Percentiles rank a stretch among this genome's conserved stretches.
Evolutionary conservation across 2,888 invertebrate species (phyloP).

Genomic region (Exocentrus adspersus): DNA sequence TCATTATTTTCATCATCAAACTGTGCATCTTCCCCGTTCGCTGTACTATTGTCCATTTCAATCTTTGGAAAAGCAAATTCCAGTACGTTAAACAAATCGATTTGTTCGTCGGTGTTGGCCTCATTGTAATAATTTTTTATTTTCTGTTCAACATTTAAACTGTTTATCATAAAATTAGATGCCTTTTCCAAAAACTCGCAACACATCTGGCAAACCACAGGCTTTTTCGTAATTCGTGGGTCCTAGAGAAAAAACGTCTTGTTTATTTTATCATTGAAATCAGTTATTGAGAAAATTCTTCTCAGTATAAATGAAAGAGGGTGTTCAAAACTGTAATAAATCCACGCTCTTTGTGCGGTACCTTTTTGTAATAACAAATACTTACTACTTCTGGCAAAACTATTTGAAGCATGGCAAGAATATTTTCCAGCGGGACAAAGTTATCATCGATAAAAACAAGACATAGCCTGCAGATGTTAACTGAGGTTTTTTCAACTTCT

Average conservation of each 20-base stretch:
- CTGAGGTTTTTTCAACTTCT: conserved; percentile 28
- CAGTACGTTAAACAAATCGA: conserved; percentile 39
- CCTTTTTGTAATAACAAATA: not conserved
- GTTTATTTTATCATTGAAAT: no score
- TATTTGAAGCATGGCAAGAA: conserved; percentile 41
- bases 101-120: conserved; percentile 32
- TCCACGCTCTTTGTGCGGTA: no score
- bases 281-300: no score
- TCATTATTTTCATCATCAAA: conserved; percentile 25
- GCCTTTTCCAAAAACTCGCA: conserved; percentile 39
- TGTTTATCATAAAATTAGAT: conserved; percentile 38
- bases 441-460: conserved; percentile 40
- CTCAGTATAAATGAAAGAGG: no score
- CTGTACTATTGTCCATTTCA: conserved; percentile 37
- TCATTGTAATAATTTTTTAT: conserved; percentile 40
- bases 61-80: conserved; percentile 44
- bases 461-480: conserved; percentile 42
- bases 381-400: conserved; percentile 43
- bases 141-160: conserved; percentile 41
- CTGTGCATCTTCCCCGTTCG: conserved; percentile 15
- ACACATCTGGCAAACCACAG: conserved; percentile 40
- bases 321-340: no score
- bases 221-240: conserved; percentile 40
- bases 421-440: conserved; percentile 31
- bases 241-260: conserved; percentile 36